Percentiles rank a stretch among this genome's conserved stretches.
phyloP scores from a whole-genome alignment of 2,113 vertebrate species.

The Corythornis vintsioides region DNA sequence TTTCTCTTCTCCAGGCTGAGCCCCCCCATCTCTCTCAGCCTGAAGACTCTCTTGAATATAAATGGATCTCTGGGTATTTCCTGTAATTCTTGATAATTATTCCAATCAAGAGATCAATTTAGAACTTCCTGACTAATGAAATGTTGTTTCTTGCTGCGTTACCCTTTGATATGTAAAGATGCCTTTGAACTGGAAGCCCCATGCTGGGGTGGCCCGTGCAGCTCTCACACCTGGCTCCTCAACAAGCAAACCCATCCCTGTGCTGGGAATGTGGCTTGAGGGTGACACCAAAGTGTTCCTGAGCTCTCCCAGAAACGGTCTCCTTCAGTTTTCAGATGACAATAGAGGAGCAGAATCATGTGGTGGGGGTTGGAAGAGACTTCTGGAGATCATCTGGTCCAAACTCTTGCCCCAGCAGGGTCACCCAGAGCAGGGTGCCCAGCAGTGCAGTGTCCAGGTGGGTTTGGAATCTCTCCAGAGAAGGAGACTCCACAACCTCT shows the following conservation, averaged over 20 bases:
- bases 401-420: not conserved
- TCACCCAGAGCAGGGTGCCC: not conserved
- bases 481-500: not conserved
- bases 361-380: not conserved
- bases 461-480: not conserved
- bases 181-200: slow-evolving; percentile 32
- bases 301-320: not conserved
- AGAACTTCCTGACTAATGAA: slow-evolving; percentile 59
- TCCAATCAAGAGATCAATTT: slow-evolving; percentile 65
- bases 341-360: accelerated
- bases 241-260: not conserved
- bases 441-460: not conserved
- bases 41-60: slow-evolving; percentile 12
- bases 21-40: not conserved
- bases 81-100: slow-evolving; percentile 66
- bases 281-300: not conserved
- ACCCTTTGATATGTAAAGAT: slow-evolving; percentile 47
- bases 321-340: accelerated
- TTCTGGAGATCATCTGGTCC: not conserved
- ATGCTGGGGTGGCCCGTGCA: slow-evolving; percentile 28
- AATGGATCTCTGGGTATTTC: slow-evolving; percentile 43
- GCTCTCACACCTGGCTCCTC: slow-evolving; percentile 37
- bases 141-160: not conserved
- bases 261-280: accelerated
- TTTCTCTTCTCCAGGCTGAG: not conserved